These are phyloP conservation scores for Heliothis virescens DNA, from an alignment of 1,140 invertebrate species.

Conservation along the genomic window DNA sequence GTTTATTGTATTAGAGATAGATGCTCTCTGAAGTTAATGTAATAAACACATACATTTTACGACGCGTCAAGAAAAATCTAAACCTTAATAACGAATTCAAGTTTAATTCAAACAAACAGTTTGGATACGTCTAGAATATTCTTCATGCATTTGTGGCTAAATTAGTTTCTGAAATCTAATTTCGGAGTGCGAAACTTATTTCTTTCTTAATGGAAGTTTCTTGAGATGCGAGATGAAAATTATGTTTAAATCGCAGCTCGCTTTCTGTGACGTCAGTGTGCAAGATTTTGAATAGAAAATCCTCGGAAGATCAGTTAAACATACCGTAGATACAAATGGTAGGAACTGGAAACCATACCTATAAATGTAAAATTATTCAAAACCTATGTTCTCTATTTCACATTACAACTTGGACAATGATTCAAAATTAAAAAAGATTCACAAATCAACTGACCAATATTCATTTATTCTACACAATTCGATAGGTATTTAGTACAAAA, in stretches of 20 bases:
- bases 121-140: background rate
- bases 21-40: too few relatives aligned
- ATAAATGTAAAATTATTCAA: too few relatives aligned
- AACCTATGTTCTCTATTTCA: too few relatives aligned
- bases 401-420: too few relatives aligned
- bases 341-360: too few relatives aligned
- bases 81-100: background rate
- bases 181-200: constrained; percentile 36
- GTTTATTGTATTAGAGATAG: too few relatives aligned
- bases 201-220: constrained; percentile 40
- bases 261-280: background rate
- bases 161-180: constrained; percentile 41
- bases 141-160: constrained; percentile 30
- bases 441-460: too few relatives aligned
- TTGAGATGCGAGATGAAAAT: constrained; percentile 22
- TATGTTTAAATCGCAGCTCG: constrained; percentile 25
- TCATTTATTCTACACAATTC: too few relatives aligned
- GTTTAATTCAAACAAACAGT: constrained; percentile 10
- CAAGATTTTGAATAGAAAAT: background rate
- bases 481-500: background rate
- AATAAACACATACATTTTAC: too few relatives aligned
- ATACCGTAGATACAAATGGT: background rate
- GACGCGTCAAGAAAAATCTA: too few relatives aligned
- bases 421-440: too few relatives aligned
- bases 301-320: background rate